Base-by-base conservation (phyloP, 2,888 invertebrate genomes). In the Lamproptera curius region DNA sequence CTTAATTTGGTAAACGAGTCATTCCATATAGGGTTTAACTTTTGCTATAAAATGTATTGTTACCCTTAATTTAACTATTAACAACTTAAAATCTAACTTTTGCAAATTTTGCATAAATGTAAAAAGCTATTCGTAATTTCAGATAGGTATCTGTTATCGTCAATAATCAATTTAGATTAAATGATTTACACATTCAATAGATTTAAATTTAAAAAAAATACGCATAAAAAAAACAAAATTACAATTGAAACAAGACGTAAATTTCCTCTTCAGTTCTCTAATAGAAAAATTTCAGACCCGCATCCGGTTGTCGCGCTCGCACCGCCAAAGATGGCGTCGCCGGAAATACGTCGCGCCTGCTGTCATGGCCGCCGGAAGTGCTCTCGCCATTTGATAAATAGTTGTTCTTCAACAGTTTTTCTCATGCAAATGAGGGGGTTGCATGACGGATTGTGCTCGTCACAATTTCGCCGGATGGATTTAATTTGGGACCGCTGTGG, bases 321-420 rank as follows among this genome's bases (percentile, higher is more conserved):
- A 36, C 42, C 50, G 37, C 41, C 59, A 74, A 84, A 84, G 75
- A 84, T 82, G 82, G 83, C 80, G 73, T n/a, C n/a, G 76, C 62
- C 80, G 85, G 85, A 85, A 83, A 63, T 67, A 61, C 73, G 82
- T 82, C 83, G 86, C 85, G 86, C 83, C 85, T 80, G 73, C 78
- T 79, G 83, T 79, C 84, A 83, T 74, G 76, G 81, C 78, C 64
- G 76, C 76, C 85, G 86, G 86, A 87, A 83, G 78, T 81, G 67
- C 81, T 65, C 76, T 76, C 64, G 73, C 84, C 73, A 81, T 85
- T 87, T 87, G 86, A 87, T 86, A 87, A 87, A 87, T 87, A 87
- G 86, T 86, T 85, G 86, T 86, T 85, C 86, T 84, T 83, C 74
- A 77, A 76, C 74, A 80, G 85, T 86, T 86, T 85, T 86, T 85